Conservation (phyloP, 2,888 invertebrate genomes). For the Beris morrisii region DNA sequence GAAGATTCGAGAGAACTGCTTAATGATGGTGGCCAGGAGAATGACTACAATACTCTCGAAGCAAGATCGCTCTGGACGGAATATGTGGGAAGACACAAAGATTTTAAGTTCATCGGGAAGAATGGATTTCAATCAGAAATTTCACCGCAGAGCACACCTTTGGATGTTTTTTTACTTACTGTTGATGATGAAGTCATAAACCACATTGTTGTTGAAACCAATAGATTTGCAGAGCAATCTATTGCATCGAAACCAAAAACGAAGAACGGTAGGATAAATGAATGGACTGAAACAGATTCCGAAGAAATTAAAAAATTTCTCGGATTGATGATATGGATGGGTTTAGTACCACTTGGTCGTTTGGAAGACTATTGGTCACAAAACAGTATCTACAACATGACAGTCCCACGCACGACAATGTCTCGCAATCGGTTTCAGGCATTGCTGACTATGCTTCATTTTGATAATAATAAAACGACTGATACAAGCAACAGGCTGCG, state of each 20-base stretch:
- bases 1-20: not conserved
- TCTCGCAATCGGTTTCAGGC: slow-evolving; percentile 40
- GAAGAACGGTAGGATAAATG: slow-evolving; percentile 38
- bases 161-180: slow-evolving; percentile 3
- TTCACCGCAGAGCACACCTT: slow-evolving; percentile 4
- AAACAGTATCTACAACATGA: slow-evolving; percentile 37
- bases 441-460: slow-evolving; percentile 38
- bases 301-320: slow-evolving; percentile 42
- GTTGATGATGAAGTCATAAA: slow-evolving; percentile 12
- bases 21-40: not conserved
- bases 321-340: slow-evolving; percentile 40
- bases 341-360: slow-evolving; percentile 38
- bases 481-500: slow-evolving; percentile 32
- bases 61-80: not conserved
- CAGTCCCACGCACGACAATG: slow-evolving; percentile 38
- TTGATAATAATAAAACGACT: slow-evolving; percentile 35
- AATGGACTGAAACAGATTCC: slow-evolving; percentile 41
- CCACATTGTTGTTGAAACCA: slow-evolving; percentile 30
- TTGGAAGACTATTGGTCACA: slow-evolving; percentile 41
- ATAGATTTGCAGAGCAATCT: slow-evolving; percentile 41
- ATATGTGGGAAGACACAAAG: too few species aligned
- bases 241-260: slow-evolving; percentile 33
- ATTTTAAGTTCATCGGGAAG: slow-evolving; percentile 8
- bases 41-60: not conserved
- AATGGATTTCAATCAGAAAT: slow-evolving; percentile 2